These are phyloP conservation scores for Melolontha melolontha DNA, from an alignment of 2,888 invertebrate genomes.

Conservation along the genomic window DNA sequence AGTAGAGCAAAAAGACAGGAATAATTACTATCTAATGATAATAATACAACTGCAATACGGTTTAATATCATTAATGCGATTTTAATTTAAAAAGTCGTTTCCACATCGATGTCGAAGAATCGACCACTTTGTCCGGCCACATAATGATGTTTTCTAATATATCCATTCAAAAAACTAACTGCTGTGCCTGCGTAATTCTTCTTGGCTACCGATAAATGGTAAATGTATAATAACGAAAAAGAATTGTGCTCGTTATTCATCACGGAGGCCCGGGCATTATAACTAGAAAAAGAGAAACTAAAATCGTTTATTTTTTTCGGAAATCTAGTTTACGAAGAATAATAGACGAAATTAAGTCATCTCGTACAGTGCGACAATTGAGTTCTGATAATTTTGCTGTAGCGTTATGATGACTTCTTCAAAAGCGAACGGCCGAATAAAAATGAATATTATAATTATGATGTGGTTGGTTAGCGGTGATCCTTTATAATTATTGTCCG, in stretches of 20 bases:
- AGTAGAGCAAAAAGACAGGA: conserved; percentile 23
- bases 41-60: conserved; percentile 9
- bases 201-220: neutral
- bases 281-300: conserved; percentile 1
- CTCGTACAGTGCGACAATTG: conserved; percentile 9
- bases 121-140: conserved; percentile 10
- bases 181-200: conserved; percentile 9
- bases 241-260: conserved; percentile 10
- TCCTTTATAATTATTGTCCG: conserved; percentile 18
- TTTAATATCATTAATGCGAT: conserved; percentile 22
- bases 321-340: conserved; percentile 26
- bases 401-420: conserved; percentile 18
- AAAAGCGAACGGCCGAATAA: conserved; percentile 6
- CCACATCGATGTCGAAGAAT: conserved; percentile 1
- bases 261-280: neutral
- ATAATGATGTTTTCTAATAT: conserved; percentile 22
- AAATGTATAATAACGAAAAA: conserved; percentile 4
- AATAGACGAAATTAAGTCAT: conserved; percentile 33
- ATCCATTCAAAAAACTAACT: conserved; percentile 15
- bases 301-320: conserved; percentile 14
- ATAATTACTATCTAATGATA: conserved; percentile 12
- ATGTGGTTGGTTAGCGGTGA: conserved; percentile 3
- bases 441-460: conserved; percentile 4
- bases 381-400: conserved; percentile 12
- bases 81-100: conserved; percentile 28